Percentiles rank a stretch among this genome's conserved stretches.
Evolutionary conservation across 2,113 vertebrate species (phyloP).

Genomic region (Trichechus manatus): DNA sequence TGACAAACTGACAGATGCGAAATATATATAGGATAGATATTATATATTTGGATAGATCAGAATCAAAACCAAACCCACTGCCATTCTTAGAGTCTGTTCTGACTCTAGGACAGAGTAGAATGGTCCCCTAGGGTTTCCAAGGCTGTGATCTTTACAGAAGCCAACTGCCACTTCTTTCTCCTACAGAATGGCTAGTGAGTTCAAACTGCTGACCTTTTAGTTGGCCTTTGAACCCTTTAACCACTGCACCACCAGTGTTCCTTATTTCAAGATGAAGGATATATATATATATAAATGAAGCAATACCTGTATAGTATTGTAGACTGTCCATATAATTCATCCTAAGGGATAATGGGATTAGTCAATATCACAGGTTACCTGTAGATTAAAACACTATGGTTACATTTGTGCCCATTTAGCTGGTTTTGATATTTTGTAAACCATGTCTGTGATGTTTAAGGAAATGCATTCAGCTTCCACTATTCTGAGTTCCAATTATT

Average conservation of each 20-base stretch:
- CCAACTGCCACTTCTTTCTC: too few relatives aligned
- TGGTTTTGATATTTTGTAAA: background rate
- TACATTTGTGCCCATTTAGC: background rate
- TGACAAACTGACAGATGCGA: background rate
- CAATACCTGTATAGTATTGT: background rate
- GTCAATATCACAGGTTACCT: background rate
- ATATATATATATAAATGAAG: background rate
- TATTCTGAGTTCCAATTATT: background rate
- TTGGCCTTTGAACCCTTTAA: too few relatives aligned
- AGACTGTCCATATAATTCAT: background rate
- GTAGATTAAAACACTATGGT: background rate
- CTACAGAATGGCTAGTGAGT: too few relatives aligned
- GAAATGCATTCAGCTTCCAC: background rate
- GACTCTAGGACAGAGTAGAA: too few relatives aligned
- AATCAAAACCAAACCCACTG: too few relatives aligned
- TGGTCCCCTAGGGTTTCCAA: too few relatives aligned
- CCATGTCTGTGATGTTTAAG: background rate
- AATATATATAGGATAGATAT: background rate
- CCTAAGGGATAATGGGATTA: background rate
- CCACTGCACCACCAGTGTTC: too few relatives aligned
- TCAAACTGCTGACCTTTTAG: too few relatives aligned
- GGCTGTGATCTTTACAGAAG: too few relatives aligned
- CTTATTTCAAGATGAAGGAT: too few relatives aligned
- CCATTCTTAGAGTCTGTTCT: too few relatives aligned
- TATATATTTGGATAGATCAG: background rate